Conservation (phyloP, 2,888 invertebrate genomes). For the Synanthedon tipuliformis region DNA sequence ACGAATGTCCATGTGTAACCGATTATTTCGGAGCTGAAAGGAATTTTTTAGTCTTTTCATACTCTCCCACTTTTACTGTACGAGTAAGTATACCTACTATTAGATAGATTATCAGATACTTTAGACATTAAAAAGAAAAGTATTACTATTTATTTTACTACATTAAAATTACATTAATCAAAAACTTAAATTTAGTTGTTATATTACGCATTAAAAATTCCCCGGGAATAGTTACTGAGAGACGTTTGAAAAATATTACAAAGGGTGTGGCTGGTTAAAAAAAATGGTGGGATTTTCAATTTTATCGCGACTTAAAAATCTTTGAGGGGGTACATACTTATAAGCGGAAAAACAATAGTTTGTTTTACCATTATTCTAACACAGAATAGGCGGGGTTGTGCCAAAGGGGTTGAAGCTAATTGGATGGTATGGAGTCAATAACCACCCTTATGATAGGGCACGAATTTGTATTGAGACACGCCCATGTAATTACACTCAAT, state of each 20-base stretch:
- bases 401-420: slow-evolving; percentile 45
- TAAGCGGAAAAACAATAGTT: slow-evolving; percentile 30
- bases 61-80: background rate
- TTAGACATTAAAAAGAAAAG: background rate
- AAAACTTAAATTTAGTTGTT: too few species aligned
- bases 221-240: too few species aligned
- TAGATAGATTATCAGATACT: too few species aligned
- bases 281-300: background rate
- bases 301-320: background rate
- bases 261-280: background rate
- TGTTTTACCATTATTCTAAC: slow-evolving; percentile 16
- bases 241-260: too few species aligned
- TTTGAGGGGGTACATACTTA: slow-evolving; percentile 5
- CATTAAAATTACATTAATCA: too few species aligned
- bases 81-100: too few species aligned
- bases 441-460: slow-evolving; percentile 1
- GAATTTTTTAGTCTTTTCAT: background rate
- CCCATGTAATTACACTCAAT: too few species aligned
- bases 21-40: background rate
- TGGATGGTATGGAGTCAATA: slow-evolving; percentile 29
- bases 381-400: slow-evolving; percentile 35
- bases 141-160: too few species aligned
- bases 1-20: background rate
- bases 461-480: too few species aligned
- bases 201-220: too few species aligned